A percentile compares a stretch with the other conserved stretches of the same genome.
Evolutionary conservation across 2,113 vertebrate species (phyloP).

Genomic region (Anthoscopus minutus): DNA sequence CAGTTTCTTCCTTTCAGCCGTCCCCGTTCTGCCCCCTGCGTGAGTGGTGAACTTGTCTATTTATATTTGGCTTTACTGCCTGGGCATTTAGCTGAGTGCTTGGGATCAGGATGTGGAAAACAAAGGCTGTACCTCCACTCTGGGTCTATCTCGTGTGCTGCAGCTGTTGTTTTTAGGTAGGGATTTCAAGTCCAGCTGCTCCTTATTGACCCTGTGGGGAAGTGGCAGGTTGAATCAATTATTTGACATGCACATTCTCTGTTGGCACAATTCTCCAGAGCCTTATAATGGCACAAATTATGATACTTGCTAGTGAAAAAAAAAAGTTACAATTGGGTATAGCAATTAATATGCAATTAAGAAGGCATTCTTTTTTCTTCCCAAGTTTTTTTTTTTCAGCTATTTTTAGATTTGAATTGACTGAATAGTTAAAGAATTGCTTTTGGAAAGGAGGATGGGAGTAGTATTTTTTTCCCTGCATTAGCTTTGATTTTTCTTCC

Average conservation of each 20-base stretch:
- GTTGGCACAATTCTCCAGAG: slow-evolving; percentile 12
- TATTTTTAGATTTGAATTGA: slow-evolving; percentile 48
- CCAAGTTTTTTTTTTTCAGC: background rate
- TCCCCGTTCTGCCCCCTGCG: background rate
- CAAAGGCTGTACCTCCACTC: background rate
- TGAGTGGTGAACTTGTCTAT: background rate
- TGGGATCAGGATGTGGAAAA: background rate
- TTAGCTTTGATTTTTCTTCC: slow-evolving; percentile 37
- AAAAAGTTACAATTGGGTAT: slow-evolving; percentile 7
- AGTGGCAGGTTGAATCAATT: slow-evolving; percentile 41
- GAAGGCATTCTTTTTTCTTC: slow-evolving; percentile 27
- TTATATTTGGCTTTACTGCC: background rate
- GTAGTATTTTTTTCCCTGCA: background rate
- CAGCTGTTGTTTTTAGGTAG: slow-evolving; percentile 45
- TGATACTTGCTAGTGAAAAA: slow-evolving; percentile 12
- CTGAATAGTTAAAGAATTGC: slow-evolving; percentile 4
- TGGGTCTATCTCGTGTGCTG: background rate
- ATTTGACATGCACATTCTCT: background rate
- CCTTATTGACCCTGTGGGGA: slow-evolving; percentile 6
- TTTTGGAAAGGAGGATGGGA: background rate
- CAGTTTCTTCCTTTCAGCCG: background rate
- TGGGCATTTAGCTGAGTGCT: background rate
- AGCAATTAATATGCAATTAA: slow-evolving; percentile 49
- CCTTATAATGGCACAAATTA: slow-evolving; percentile 16
- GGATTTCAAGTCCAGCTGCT: slow-evolving; percentile 48